Base-by-base conservation (phyloP, 2,888 invertebrate genomes). In the Mechanitis mazaeus region DNA sequence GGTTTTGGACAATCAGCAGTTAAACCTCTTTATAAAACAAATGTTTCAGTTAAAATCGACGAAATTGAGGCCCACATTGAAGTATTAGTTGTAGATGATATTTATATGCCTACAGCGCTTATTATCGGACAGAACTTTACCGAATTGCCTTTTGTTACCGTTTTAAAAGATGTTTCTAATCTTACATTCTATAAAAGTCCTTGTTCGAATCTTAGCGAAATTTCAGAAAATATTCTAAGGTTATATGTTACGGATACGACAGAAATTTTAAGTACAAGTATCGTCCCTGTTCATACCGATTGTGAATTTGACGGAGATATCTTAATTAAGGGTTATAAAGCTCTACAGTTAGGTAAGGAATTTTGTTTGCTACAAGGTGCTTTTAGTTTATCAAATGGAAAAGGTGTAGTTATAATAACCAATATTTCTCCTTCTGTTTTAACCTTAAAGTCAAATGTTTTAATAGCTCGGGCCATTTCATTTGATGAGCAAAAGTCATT, bases 371-470 rank as follows among this genome's bases (percentile, higher is more conserved):
- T 12, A 33, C 55, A 55, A 1, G 55, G 38, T 35, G 33, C 35
- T 55, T 55, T 42, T 42, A 42, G 20, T 35, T 35, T 35, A 35
- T 35, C 35, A 35, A 35, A 35, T 35, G 3, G 35, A 7, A 7
- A 7, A 42, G 9, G 42, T 42, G 6, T 9, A 7, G 42, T 9
- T 42, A 42, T 9, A 2, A 9, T 42, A 9, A 42, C 42, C 2
- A 42, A 6, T 42, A 2, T 42, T 9, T 42, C 42, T 7, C 2
- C 42, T 42, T 42, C 42, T 42, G 9, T 2, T 7, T 0, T 28
- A 54, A 66, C 54, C 67, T 42, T 42, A 42, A 7, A 42, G 5
- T 4, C 42, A 42, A 42, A 42, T 42, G 42, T 7, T 4, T 42
- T 42, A 42, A 42, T 42, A 42, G 42, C 42, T 7, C 42, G 2